Conservation (phyloP, 2,888 invertebrate species). For the Netelia virgata region DNA sequence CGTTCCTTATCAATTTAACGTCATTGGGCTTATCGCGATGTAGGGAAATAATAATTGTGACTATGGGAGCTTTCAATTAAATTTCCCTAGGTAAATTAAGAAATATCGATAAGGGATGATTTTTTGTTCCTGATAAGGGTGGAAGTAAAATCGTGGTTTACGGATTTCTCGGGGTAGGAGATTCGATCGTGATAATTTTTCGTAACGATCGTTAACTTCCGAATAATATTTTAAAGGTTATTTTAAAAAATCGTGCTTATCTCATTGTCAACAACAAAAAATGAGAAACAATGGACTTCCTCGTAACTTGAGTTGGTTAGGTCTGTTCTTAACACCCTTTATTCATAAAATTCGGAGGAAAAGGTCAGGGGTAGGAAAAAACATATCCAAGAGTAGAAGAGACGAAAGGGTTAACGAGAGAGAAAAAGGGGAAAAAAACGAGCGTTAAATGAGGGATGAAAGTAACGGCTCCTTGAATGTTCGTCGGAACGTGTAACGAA, state of each 20-base stretch:
- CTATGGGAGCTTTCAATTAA: background rate
- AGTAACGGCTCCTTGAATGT: slow-evolving; percentile 60
- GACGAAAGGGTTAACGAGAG: slow-evolving; percentile 24
- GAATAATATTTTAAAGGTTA: no score
- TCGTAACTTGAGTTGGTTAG: background rate
- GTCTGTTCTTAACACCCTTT: background rate
- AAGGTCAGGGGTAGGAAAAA: background rate
- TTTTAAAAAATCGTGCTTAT: no score
- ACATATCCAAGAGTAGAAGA: slow-evolving; percentile 5
- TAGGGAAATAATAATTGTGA: background rate
- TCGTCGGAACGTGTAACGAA: slow-evolving; percentile 71
- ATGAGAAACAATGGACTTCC: background rate
- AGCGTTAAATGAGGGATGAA: slow-evolving; percentile 61
- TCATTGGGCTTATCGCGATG: background rate
- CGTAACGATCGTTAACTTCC: no score
- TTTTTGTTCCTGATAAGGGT: background rate
- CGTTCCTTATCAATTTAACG: background rate
- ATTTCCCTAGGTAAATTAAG: background rate
- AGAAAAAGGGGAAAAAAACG: slow-evolving; percentile 5
- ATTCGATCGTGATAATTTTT: no score
- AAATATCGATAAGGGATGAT: background rate
- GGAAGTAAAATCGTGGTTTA: background rate
- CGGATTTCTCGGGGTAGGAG: no score
- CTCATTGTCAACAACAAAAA: no score
- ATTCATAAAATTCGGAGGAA: background rate